Evolutionary conservation across 1,140 invertebrate genomes (phyloP).

Genomic region (Aleiodes sp.): DNA sequence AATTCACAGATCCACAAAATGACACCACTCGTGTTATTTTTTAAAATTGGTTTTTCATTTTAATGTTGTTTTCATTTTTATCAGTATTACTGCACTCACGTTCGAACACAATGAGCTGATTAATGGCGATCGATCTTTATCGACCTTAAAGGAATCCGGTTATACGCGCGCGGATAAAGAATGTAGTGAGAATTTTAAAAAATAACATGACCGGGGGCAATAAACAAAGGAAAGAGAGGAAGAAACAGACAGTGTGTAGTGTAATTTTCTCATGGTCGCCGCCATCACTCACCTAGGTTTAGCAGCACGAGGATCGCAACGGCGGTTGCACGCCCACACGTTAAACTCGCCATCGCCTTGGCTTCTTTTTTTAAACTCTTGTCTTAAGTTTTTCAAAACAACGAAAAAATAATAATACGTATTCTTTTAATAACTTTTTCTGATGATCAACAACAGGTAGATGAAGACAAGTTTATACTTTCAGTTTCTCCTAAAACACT

Average conservation of each 20-base stretch:
- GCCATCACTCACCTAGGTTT: constrained; percentile 53
- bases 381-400: background rate
- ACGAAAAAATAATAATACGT: too few relatives aligned
- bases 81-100: background rate
- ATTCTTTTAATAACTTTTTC: background rate
- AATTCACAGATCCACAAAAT: too few relatives aligned
- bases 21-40: background rate
- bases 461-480: background rate
- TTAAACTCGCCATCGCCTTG: constrained; percentile 51
- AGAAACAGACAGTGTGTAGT: background rate
- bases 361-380: constrained; percentile 33
- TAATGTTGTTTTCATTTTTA: background rate
- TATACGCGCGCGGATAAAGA: constrained; percentile 24
- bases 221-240: background rate
- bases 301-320: constrained; percentile 47
- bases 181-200: background rate
- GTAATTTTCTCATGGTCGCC: constrained; percentile 17
- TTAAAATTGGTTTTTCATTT: background rate
- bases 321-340: constrained; percentile 42
- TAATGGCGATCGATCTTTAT: constrained; percentile 23
- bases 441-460: background rate
- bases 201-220: background rate
- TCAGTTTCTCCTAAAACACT: background rate
- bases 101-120: background rate
- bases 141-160: constrained; percentile 24